Evolutionary conservation across 2,888 invertebrate species (phyloP), one percentile per base, ranked within the genome.

Genomic region (Ormyrus rosae): DNA sequence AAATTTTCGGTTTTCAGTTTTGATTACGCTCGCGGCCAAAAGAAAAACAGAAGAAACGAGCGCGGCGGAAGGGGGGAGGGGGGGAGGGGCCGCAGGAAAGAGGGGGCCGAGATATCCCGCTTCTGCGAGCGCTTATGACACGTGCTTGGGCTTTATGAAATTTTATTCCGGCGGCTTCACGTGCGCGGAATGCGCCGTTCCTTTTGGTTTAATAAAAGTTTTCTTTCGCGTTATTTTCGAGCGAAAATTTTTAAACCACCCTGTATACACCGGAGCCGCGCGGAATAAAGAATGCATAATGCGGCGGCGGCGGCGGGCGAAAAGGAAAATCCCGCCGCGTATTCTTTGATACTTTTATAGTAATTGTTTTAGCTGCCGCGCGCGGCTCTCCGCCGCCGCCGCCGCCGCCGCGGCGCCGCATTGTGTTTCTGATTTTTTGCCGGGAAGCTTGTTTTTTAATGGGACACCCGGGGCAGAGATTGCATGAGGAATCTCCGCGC

Each of bases 81-180:
- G n/a, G 8, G 9, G 69, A 11, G 45, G 48, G 6, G 55, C 56
- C 56, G 11, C 11, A 56, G 5, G 34, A n/a, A 19, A 7, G 46
- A 13, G 5, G 51, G 51, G 55, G n/a, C 56, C 63, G 60, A 72
- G 77, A 81, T 81, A 78, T 78, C 81, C 60, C 64, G 81, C 70
- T 81, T 65, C 70, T 50, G 51, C 60, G 34, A 72, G 72, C 76
- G 81, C 74, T 78, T 61, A 81, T 78, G 75, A 81, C 81, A 78
- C 74, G 71, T 75, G 81, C 81, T 81, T 63, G 78, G 75, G 78
- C 75, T 81, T 81, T 81, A 81, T 81, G 81, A 81, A 81, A 81
- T 81, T 81, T 81, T 78, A 81, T 78, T 81, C 78, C 71, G 48
- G 19, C 69, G 51, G 65, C 67, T 78, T 78, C 75, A 72, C 81